Percentiles rank a stretch among this genome's conserved stretches.
Evolutionary conservation across 2,888 invertebrate species (phyloP).

Genomic region (Cerastis leucographa): DNA sequence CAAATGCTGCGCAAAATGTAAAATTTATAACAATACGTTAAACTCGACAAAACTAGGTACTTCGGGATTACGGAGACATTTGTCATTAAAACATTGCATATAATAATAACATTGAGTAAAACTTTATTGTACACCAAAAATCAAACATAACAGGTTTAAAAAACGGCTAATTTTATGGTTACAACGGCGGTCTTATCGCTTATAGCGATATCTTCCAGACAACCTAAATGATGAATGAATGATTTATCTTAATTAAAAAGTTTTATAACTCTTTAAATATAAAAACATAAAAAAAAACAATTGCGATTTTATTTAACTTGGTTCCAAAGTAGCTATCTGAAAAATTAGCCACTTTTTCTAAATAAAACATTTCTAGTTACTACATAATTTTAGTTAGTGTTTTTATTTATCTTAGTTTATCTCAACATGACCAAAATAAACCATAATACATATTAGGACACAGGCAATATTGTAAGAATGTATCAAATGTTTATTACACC

Average conservation of each 20-base stretch:
- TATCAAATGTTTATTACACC: neutral
- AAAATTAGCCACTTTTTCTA: neutral
- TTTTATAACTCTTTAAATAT: too few species aligned
- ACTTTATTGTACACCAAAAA: too few species aligned
- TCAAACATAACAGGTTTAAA: too few species aligned
- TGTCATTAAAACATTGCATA: conserved; percentile 1
- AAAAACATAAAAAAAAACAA: neutral
- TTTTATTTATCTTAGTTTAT: neutral
- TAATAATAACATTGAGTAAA: too few species aligned
- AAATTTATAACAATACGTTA: conserved; percentile 27
- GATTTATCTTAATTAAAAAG: neutral
- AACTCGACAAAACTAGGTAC: conserved; percentile 2
- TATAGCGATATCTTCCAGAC: too few species aligned
- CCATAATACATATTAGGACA: neutral
- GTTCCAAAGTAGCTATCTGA: neutral
- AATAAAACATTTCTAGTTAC: neutral
- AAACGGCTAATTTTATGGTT: too few species aligned
- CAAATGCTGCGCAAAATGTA: conserved; percentile 28
- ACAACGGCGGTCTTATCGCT: too few species aligned
- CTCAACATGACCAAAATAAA: neutral
- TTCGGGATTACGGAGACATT: conserved; percentile 22
- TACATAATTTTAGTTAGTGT: neutral
- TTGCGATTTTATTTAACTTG: neutral
- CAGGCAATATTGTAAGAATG: neutral
- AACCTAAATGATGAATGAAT: too few species aligned